phyloP scores from a whole-genome alignment of 2,888 invertebrate genomes.

The Epiblema foenella region DNA sequence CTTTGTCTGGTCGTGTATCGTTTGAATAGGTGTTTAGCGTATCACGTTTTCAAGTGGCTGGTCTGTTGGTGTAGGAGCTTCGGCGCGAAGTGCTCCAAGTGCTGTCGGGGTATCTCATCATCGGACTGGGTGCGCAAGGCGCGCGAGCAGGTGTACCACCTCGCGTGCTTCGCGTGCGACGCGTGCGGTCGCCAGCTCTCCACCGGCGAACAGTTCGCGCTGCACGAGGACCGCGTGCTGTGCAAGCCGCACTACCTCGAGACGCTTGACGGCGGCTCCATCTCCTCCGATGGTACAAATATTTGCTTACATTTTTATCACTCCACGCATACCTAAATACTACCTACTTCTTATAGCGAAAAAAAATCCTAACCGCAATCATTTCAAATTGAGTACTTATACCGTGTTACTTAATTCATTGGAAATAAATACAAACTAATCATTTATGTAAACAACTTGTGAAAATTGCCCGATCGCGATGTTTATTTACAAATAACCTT shows the following conservation, averaged over 20 bases:
- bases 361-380: neutral
- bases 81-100: constrained; percentile 98
- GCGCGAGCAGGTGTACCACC: constrained; percentile 96
- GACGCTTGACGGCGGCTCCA: constrained; percentile 95
- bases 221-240: constrained; percentile 96
- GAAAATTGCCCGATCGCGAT: neutral
- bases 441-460: too few species aligned
- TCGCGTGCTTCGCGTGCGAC: constrained; percentile 99
- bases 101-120: constrained; percentile 95
- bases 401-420: too few species aligned
- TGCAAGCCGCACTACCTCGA: constrained; percentile 99
- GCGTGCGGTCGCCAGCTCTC: constrained; percentile 96
- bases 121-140: constrained; percentile 99
- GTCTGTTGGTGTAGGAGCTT: constrained; percentile 89
- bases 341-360: neutral
- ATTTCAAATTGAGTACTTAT: neutral
- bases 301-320: neutral
- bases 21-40: neutral
- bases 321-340: neutral
- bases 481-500: neutral
- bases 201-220: constrained; percentile 98
- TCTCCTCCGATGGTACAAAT: constrained; percentile 92
- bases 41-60: constrained; percentile 14
- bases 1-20: neutral
- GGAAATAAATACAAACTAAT: too few species aligned